phyloP scores from a whole-genome alignment of 2,888 invertebrate genomes.

The Tribolium freemani region DNA sequence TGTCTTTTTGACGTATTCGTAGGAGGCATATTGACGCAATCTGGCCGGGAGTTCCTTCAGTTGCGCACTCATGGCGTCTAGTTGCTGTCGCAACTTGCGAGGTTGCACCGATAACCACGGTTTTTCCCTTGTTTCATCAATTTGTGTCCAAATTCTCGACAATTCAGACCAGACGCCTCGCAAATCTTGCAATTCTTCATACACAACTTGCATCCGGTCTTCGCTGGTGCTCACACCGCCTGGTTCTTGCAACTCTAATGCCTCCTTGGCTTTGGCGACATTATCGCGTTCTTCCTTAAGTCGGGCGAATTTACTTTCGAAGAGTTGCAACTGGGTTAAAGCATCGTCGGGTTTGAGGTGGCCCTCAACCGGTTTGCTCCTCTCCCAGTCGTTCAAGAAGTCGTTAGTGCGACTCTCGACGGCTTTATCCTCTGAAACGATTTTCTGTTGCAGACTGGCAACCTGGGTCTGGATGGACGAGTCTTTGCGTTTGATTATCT shows the following conservation, averaged over 20 bases:
- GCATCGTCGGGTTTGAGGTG: slow-evolving; percentile 96
- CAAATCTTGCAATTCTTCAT: slow-evolving; percentile 97
- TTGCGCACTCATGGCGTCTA: slow-evolving; percentile 94
- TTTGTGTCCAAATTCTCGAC: slow-evolving; percentile 96
- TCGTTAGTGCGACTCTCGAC: slow-evolving; percentile 95
- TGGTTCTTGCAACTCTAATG: slow-evolving; percentile 95
- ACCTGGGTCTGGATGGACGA: slow-evolving; percentile 95
- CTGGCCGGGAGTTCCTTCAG: slow-evolving; percentile 89
- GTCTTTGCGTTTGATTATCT: slow-evolving; percentile 98
- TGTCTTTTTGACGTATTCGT: slow-evolving; percentile 96
- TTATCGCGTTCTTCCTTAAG: slow-evolving; percentile 98
- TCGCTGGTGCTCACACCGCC: slow-evolving; percentile 75
- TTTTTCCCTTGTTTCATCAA: slow-evolving; percentile 97
- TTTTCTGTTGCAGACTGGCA: slow-evolving; percentile 96
- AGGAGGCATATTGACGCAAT: slow-evolving; percentile 94
- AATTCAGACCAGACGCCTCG: slow-evolving; percentile 97
- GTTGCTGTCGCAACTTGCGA: slow-evolving; percentile 94
- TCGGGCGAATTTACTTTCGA: slow-evolving; percentile 94
- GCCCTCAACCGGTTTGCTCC: slow-evolving; percentile 96
- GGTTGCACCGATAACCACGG: slow-evolving; percentile 99
- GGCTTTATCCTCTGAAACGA: slow-evolving; percentile 98
- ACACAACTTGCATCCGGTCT: slow-evolving; percentile 92
- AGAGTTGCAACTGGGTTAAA: slow-evolving; percentile 88
- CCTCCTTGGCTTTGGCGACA: slow-evolving; percentile 98
- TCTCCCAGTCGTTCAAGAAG: slow-evolving; percentile 97